Evolutionary conservation across 2,113 vertebrate genomes (phyloP).

Genomic region (Cyanoramphus novaezelandiae): DNA sequence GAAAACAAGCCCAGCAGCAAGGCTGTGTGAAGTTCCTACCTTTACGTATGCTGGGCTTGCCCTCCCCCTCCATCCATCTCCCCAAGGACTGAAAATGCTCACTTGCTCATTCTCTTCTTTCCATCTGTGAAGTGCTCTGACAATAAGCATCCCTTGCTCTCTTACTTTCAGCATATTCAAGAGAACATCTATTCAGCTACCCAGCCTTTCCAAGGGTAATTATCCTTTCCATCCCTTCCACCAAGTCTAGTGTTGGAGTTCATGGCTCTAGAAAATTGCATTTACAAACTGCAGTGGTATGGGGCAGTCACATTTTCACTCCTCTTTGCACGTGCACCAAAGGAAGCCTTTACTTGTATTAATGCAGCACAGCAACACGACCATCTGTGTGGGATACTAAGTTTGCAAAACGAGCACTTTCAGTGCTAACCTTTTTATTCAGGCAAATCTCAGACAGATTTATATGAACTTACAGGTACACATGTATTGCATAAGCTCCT

Average conservation of each 20-base stretch:
- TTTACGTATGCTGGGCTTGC: background rate
- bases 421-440: background rate
- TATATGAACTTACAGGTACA: background rate
- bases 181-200: background rate
- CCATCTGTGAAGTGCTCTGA: accelerated
- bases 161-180: background rate
- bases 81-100: background rate
- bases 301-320: background rate
- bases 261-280: background rate
- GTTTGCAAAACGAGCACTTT: background rate
- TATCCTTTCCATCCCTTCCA: background rate
- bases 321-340: background rate
- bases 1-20: background rate
- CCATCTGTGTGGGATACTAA: background rate
- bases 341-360: background rate
- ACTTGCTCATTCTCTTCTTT: background rate
- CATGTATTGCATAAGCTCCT: background rate
- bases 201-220: background rate
- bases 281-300: background rate
- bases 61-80: background rate
- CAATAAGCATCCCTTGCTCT: background rate
- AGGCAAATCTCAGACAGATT: background rate
- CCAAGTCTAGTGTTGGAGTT: background rate
- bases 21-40: background rate
- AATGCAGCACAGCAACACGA: background rate